Conservation (phyloP, 2,888 invertebrate species). For the Xanthorhoe designata region DNA sequence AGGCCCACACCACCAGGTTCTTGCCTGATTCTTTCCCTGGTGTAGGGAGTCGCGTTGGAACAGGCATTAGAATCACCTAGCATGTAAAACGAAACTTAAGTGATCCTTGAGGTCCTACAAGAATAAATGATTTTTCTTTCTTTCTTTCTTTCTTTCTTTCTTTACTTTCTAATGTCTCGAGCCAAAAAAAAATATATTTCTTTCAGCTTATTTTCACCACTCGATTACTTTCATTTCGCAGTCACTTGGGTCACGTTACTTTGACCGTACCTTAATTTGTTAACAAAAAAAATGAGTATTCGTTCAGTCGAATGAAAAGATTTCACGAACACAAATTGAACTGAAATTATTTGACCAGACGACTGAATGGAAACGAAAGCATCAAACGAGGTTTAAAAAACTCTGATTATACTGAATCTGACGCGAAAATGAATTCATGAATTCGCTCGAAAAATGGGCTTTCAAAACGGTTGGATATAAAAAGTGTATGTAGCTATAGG, state of each 20-base stretch:
- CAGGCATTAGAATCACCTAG: too few relatives aligned
- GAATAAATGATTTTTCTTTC: too few relatives aligned
- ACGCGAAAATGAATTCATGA: conserved; percentile 5
- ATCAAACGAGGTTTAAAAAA: conserved; percentile 12
- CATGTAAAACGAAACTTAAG: too few relatives aligned
- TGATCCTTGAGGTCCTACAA: too few relatives aligned
- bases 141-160: too few relatives aligned
- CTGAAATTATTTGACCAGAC: conserved; percentile 10
- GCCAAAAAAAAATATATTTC: not conserved
- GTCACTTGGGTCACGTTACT: not conserved
- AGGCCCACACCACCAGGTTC: too few relatives aligned
- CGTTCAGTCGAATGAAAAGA: conserved; percentile 14
- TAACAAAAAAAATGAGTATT: conserved; percentile 8
- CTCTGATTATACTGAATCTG: conserved; percentile 11
- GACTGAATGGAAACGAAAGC: conserved; percentile 12
- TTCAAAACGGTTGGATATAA: not conserved
- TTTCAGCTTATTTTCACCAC: not conserved
- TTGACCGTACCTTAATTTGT: conserved; percentile 2
- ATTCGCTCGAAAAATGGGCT: conserved; percentile 2
- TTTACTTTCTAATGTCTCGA: not conserved
- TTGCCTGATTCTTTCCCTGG: too few relatives aligned
- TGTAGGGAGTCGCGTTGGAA: too few relatives aligned
- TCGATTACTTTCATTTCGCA: conserved; percentile 4
- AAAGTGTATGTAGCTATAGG: not conserved
- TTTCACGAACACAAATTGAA: conserved; percentile 16